Evolutionary conservation across 2,888 invertebrate species (phyloP), one percentile per base, ranked within the genome.

Genomic region (Nephrotoma guestfalica): DNA sequence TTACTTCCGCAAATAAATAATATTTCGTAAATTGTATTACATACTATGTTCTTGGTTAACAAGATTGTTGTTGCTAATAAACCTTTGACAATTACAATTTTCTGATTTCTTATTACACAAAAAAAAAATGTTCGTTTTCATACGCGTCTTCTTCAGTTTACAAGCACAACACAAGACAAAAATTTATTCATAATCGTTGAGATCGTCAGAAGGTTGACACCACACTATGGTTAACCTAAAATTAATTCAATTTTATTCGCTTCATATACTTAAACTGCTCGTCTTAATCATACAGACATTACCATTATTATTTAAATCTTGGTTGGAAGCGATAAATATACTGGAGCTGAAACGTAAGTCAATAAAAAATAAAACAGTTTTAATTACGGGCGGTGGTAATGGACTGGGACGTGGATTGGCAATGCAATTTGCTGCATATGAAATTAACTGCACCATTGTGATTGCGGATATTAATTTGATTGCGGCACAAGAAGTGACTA

Each of bases 391-490:
- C 1, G 89, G 89, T 45, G 90, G 88, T 13, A 88, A 89, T 87
- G 90, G 90, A 15, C 87, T 90, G 5, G 90, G 90, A 2, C 87
- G 89, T 83, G 89, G 88, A 87, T 88, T 90, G 3, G 88, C 89
- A 2, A 86, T 89, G 9, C 86, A 88, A 83, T 88, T 90, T 41
- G 89, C 89, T n/a, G 87, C 87, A 86, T 87, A 89, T 87, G 89
- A 89, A 0, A 30, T 30, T 30, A 30, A 18, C 9, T 88, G 88
- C 42, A 87, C 86, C 13, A 86, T 88, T 84, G 88, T 88, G n/a
- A 83, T 88, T n/a, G 87, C 83, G n/a, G 88, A 88, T 71, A 41
- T 88, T 43, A 88, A 88, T 86, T 57, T 86, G 11, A 30, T 57
- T 6, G 86, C 86, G 3, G 88, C 88, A 4, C 13, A 86, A 18